These are phyloP conservation scores for Rhinoraja longicauda DNA, from an alignment of 2,797 vertebrate species.

Conservation along the genomic window DNA sequence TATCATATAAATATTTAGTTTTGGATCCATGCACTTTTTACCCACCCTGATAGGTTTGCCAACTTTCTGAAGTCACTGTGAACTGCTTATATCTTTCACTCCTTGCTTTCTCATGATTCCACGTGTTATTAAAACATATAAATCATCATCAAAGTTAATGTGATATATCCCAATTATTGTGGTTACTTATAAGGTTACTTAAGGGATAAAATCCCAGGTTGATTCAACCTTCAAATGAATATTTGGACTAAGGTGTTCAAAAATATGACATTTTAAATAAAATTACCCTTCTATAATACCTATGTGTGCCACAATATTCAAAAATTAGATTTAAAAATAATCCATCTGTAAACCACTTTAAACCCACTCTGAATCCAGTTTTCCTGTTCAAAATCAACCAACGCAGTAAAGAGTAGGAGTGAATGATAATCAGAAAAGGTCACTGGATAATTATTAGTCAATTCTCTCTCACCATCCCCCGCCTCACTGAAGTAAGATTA, in stretches of 20 bases:
- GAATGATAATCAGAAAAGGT: not conserved
- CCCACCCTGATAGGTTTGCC: not conserved
- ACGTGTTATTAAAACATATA: not conserved
- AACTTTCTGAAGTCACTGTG: not conserved
- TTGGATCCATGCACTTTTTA: too few species aligned
- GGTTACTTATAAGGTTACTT: not conserved
- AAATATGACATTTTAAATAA: not conserved
- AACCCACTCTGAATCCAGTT: not conserved
- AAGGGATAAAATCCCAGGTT: not conserved
- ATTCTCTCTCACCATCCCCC: not conserved
- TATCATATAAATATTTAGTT: too few species aligned
- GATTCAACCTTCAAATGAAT: not conserved
- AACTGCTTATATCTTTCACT: not conserved
- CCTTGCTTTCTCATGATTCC: not conserved
- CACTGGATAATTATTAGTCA: not conserved
- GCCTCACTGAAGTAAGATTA: not conserved
- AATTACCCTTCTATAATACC: not conserved
- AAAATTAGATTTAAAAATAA: not conserved
- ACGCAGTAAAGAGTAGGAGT: not conserved
- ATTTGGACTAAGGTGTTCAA: not conserved
- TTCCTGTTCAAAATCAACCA: not conserved
- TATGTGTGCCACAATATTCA: not conserved
- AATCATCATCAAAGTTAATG: not conserved
- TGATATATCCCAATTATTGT: not conserved
- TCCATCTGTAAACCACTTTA: not conserved